Evolutionary conservation across 2,113 vertebrate species (phyloP), one percentile per base, ranked within the genome.

Genomic region (Lamprologus speciosus): DNA sequence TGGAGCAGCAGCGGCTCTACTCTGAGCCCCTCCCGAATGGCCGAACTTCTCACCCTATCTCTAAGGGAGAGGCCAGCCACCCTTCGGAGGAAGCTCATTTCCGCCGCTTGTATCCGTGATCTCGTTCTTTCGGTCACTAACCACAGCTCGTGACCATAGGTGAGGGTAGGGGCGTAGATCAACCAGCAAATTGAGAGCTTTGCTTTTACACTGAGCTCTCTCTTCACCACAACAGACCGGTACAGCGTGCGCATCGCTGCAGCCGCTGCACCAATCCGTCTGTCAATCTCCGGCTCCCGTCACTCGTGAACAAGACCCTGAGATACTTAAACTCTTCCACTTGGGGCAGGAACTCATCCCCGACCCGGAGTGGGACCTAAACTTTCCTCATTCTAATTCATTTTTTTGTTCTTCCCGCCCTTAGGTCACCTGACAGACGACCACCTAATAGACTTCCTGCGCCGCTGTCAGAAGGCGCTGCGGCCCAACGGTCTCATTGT

Each of bases 401-500:
- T 28, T 26, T 26, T 28, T 26, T 80, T 26, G 19, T 40, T 68
- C 2, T 68, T 68, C 2, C 21, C 50, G 42, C 19, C 53, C 3
- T 55, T 93, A 98, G 98, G 98, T 31, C 99, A 99, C 93, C 96
- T 99, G 89, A 99, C 98, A 0, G 98, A 99, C 13, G 94, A 97
- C 47, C 97, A 99, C 91, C 96, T 99, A 87, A 96, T 97, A 0
- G 96, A 96, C 70, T 99, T 99, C 95, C 95, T 99, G 90, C 96
- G 91, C 82, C 97, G 98, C 26, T 99, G 98, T 89, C 95, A 95
- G 8, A 93, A 87, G 0, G 97, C 97, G 5, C 96, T 99, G 81
- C 96, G 97, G 26, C 97, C 98, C 57, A 97, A 97, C 0, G 98
- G 99, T 73, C 95, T 99, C 9, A 91, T 99, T 1, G 95, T 99